These are phyloP conservation scores for Plemyria rubiginata DNA, from an alignment of 2,888 invertebrate genomes.

Conservation along the genomic window DNA sequence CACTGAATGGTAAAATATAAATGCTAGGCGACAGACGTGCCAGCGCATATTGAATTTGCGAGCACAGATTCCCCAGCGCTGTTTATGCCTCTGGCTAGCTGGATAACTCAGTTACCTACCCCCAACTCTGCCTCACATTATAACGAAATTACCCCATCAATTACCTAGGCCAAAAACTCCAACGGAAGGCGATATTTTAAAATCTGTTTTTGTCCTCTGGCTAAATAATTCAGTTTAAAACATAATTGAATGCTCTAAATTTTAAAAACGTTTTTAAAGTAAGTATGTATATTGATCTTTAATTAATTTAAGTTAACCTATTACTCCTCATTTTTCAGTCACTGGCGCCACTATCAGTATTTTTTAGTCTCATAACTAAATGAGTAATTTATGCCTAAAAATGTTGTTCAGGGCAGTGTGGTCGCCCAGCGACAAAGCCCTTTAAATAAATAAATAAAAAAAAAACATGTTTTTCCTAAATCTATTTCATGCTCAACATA, in stretches of 20 bases:
- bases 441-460: no score
- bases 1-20: not conserved
- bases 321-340: no score
- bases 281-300: no score
- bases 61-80: conserved; percentile 3
- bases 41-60: conserved; percentile 18
- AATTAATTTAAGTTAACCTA: no score
- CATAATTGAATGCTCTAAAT: not conserved
- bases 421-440: no score
- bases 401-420: no score
- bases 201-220: not conserved
- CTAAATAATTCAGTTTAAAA: not conserved
- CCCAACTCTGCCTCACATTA: not conserved
- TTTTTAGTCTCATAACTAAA: no score
- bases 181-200: conserved; percentile 2
- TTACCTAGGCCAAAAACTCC: conserved; percentile 8
- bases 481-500: no score
- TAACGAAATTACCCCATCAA: conserved; percentile 13
- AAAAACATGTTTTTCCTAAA: no score
- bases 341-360: no score
- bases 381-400: no score
- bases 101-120: conserved; percentile 13
- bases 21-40: not conserved
- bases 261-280: no score
- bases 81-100: conserved; percentile 17